Evolutionary conservation across 2,797 vertebrate species (phyloP).

Genomic region (Balearica regulorum): DNA sequence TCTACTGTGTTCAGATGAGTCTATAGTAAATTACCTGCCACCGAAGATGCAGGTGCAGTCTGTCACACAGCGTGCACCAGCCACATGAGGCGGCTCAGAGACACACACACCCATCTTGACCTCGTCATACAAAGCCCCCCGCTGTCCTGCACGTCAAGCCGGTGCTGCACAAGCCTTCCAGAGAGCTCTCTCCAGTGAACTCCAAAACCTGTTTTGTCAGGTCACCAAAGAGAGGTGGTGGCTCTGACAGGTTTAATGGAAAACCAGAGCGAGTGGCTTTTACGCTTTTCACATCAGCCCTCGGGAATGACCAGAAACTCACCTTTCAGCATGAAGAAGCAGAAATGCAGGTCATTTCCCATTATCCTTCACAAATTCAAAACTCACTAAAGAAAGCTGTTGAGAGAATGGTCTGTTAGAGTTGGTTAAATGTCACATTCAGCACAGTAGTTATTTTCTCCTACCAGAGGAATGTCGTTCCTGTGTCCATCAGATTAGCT

Average conservation of each 20-base stretch:
- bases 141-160: neutral
- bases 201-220: neutral
- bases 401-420: neutral
- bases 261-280: neutral
- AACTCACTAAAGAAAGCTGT: neutral
- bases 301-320: constrained; percentile 10
- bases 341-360: neutral
- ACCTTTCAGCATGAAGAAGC: constrained; percentile 27
- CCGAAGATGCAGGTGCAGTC: neutral
- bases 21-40: neutral
- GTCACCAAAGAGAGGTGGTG: neutral
- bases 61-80: neutral
- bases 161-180: neutral
- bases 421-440: neutral
- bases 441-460: neutral
- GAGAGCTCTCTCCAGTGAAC: neutral
- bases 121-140: neutral
- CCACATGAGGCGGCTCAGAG: neutral
- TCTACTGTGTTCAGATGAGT: neutral
- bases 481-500: neutral
- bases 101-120: neutral
- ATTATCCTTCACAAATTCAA: neutral
- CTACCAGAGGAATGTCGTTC: neutral
- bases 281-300: neutral
- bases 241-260: neutral